These are phyloP conservation scores for Megalops atlanticus DNA, from an alignment of 2,113 vertebrate species.

Conservation along the genomic window DNA sequence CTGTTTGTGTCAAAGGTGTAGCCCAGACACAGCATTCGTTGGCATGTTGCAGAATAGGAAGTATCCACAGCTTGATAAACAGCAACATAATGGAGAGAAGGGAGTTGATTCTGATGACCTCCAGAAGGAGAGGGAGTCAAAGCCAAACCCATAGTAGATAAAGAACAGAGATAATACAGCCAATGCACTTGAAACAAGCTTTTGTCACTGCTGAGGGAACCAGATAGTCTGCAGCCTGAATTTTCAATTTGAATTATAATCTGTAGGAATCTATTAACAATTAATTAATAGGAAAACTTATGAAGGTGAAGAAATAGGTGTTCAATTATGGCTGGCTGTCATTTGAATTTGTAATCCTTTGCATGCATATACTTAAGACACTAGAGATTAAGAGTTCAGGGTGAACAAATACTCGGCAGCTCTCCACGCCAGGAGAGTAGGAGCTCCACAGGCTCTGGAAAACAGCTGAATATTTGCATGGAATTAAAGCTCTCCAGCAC, in stretches of 20 bases:
- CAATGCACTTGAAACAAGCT: not conserved
- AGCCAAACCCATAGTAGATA: not conserved
- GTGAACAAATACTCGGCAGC: not conserved
- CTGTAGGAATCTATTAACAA: not conserved
- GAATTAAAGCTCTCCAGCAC: slow-evolving; percentile 27
- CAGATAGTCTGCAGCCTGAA: not conserved
- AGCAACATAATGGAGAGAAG: not conserved
- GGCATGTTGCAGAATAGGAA: not conserved
- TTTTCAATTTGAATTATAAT: not conserved
- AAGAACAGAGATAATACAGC: not conserved
- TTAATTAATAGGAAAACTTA: not conserved
- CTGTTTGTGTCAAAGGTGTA: not conserved
- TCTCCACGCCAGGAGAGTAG: not conserved
- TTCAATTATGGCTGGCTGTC: not conserved
- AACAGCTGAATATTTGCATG: slow-evolving; percentile 12
- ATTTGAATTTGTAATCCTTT: not conserved
- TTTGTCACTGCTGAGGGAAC: not conserved
- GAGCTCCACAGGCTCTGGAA: not conserved
- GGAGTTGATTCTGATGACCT: not conserved
- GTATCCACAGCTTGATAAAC: not conserved
- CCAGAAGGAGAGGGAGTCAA: not conserved
- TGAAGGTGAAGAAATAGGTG: not conserved
- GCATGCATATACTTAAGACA: not conserved
- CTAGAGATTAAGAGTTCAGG: not conserved
- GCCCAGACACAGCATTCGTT: not conserved